Percentiles rank a stretch among this genome's conserved stretches.
Conservation (phyloP, 2,797 vertebrate genomes). For the Rhynchotus rufescens region DNA sequence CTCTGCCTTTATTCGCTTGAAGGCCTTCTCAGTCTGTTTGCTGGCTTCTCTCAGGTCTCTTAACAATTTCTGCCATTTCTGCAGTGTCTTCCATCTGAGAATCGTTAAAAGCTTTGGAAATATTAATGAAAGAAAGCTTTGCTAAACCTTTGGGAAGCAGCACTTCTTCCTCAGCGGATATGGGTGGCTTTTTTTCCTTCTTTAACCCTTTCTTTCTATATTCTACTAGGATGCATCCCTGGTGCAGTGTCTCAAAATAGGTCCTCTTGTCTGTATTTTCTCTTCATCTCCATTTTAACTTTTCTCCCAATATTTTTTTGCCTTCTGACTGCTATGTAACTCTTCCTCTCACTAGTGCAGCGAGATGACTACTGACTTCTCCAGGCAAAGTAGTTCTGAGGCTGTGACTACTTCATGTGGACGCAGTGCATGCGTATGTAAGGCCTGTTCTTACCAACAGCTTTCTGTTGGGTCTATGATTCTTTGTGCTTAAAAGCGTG, state of each 20-base stretch:
- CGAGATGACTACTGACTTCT: neutral
- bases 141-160: slow-evolving; percentile 45
- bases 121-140: slow-evolving; percentile 70
- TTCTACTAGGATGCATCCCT: neutral
- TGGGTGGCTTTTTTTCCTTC: neutral
- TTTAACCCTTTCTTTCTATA: slow-evolving; percentile 32
- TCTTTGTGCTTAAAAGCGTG: neutral
- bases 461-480: neutral
- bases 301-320: slow-evolving; percentile 2
- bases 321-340: neutral
- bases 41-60: slow-evolving; percentile 49
- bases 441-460: neutral
- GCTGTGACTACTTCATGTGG: neutral
- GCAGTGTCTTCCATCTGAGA: slow-evolving; percentile 62
- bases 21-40: slow-evolving; percentile 40
- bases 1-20: slow-evolving; percentile 38
- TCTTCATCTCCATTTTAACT: neutral
- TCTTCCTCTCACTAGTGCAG: neutral
- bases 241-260: neutral
- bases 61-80: slow-evolving; percentile 62
- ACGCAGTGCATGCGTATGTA: neutral
- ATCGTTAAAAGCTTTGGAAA: slow-evolving; percentile 68
- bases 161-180: neutral
- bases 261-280: neutral
- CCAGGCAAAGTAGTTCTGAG: neutral